Percentiles rank a stretch among this genome's conserved stretches.
These are phyloP conservation scores for Phania funesta DNA, from an alignment of 2,888 invertebrate genomes.

Conservation along the genomic window DNA sequence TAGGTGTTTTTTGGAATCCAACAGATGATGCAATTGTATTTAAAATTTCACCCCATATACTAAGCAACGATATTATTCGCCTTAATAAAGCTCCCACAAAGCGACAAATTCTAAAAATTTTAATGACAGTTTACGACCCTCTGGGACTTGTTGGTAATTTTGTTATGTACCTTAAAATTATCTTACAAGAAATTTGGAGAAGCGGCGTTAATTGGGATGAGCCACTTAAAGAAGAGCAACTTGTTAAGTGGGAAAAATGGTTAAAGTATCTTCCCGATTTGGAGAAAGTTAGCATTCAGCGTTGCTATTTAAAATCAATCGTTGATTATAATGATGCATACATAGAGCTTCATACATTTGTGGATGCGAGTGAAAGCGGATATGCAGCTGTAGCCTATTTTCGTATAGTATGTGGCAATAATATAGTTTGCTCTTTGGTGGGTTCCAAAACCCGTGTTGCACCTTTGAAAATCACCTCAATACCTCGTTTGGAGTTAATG, in stretches of 20 bases:
- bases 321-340: too few relatives aligned
- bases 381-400: constrained; percentile 62
- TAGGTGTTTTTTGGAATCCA: too few relatives aligned
- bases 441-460: constrained; percentile 51
- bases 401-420: constrained; percentile 1
- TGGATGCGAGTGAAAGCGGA: constrained; percentile 66
- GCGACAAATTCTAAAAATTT: constrained; percentile 47
- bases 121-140: constrained; percentile 62
- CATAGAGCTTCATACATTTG: too few relatives aligned
- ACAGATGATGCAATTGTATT: constrained; percentile 44
- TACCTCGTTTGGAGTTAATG: constrained; percentile 69
- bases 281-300: constrained; percentile 64
- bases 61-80: constrained; percentile 33
- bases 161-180: constrained; percentile 53
- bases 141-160: constrained; percentile 61
- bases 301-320: too few relatives aligned
- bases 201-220: constrained; percentile 55
- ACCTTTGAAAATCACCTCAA: constrained; percentile 37
- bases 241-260: constrained; percentile 68
- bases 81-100: constrained; percentile 47
- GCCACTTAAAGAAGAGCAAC: too few relatives aligned
- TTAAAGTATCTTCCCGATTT: constrained; percentile 54
- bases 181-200: constrained; percentile 1
- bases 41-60: constrained; percentile 37
- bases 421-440: constrained; percentile 16